Evolutionary conservation across 2,113 vertebrate species (phyloP), one percentile per base, ranked within the genome.

Genomic region (Xiphorhynchus elegans): DNA sequence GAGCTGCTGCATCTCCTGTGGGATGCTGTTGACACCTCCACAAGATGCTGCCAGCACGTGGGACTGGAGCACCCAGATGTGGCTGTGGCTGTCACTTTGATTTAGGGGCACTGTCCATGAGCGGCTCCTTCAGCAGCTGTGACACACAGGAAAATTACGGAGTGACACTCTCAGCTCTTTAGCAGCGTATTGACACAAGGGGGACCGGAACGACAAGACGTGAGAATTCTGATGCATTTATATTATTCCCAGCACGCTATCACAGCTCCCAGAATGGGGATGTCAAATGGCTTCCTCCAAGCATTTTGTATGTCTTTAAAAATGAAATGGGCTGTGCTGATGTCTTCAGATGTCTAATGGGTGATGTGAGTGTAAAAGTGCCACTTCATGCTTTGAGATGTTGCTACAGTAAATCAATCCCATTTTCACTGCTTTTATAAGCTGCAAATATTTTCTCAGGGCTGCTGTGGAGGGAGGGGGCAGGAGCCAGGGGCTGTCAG

Each of bases 261-360:
- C 80, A 75, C 18, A 33, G 77, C 67, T 88, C 79, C 84, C 25
- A 16, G 81, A 84, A 81, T 52, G 75, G 86, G 88, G 82, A 83
- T 96, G 95, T 95, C 85, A 90, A 58, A 68, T 53, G 88, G 60
- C 67, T 87, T 56, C 67, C 80, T 88, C 83, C 15, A 3, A 78
- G 59, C 88, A 47, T 76, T 82, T 53, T 42, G 68, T 72, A 75
- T 7, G 29, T 29, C 68, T 87, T 15, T 64, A 93, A 89, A 50
- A 81, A 75, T 66, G 79, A 85, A 91, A 91, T 85, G 84, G 90
- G 86, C 63, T 79, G 62, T 73, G 79, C 92, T 70, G 58, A 77
- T 66, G 53, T 53, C 95, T 95, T 94, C 94, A 70, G 89, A 88
- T 84, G 89, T 92, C 92, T 95, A 83, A 96, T 86, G 95, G 94